Base-by-base conservation (phyloP, 2,113 vertebrate species). In the Notothenia coriiceps region DNA sequence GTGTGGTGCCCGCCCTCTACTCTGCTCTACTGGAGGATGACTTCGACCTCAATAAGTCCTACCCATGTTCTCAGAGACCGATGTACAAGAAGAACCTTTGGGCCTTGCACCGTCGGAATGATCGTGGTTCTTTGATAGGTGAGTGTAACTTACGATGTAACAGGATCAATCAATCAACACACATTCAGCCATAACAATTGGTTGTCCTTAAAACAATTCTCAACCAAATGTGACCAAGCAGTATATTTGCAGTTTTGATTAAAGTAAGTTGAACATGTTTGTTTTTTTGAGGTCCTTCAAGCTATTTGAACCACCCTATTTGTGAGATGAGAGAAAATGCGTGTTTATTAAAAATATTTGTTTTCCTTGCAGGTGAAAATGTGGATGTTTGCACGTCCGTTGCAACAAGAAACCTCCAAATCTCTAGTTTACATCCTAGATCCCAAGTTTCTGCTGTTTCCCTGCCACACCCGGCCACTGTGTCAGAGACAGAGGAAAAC, bases 351-450 rank as follows among this genome's bases (percentile, higher is more conserved):
- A 61, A 7, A 17, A 1, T 25, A 40, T 0, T 52, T 65, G 63
- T 51, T 25, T 52, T 84, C 14, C 50, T 46, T 43, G 7, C 87
- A 96, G 97, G 92, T 84, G 92, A 96, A 50, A 70, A 66, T 68
- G 93, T 94, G 92, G 96, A 92, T 88, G 84, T 92, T 17, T 88
- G 92, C 18, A 92, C 90, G 7, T 96, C 95, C 9, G 84, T 94
- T 55, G 89, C 95, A 12, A 86, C 91, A 62, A 93, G 12, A 70
- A 95, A 94, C 17, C 65, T 95, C 40, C 94, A 93, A 35, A 79
- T 89, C 4, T 89, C 90, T 20, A 88, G 70, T 54, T 51, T 6
- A 57, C 82, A 75, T 29, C 54, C 17, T 22, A 71, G 57, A 44
- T 90, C 67, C 0, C 64, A 80, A 40, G 22, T 75, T 13, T 65